These are phyloP conservation scores for Coranthus polyacanthus DNA, from an alignment of 2,797 vertebrate genomes.

Conservation along the genomic window DNA sequence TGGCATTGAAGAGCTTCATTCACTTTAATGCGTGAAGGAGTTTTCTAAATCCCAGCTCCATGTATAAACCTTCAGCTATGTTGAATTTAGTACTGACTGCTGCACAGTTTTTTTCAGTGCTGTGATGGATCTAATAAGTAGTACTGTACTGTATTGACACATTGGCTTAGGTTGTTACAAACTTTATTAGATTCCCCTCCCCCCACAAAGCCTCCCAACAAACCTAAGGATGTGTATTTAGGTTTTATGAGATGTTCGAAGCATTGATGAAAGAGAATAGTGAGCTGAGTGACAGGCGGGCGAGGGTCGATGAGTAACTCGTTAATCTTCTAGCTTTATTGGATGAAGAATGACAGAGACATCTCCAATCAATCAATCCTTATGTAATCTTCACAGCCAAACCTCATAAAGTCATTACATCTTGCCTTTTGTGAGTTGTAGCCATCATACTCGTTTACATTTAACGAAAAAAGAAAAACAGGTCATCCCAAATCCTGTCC, in stretches of 20 bases:
- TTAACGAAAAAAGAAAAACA: neutral
- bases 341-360: conserved; percentile 63
- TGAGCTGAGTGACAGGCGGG: conserved; percentile 31
- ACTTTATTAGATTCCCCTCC: neutral
- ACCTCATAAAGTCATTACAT: conserved; percentile 53
- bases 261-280: conserved; percentile 18
- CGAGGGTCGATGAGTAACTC: conserved; percentile 48
- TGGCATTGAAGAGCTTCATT: too few relatives aligned
- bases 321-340: conserved; percentile 60
- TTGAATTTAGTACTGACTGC: too few relatives aligned
- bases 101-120: too few relatives aligned
- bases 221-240: neutral
- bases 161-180: neutral
- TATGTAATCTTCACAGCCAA: conserved; percentile 65
- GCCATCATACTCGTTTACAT: neutral
- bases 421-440: conserved; percentile 12
- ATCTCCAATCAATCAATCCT: conserved; percentile 63
- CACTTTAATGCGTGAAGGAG: too few relatives aligned
- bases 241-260: conserved; percentile 2
- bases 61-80: too few relatives aligned
- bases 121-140: conserved; percentile 14
- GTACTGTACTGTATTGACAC: conserved; percentile 6
- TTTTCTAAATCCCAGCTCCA: too few relatives aligned
- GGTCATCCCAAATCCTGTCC: conserved; percentile 3
- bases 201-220: neutral